A percentile compares a stretch with the other conserved stretches of the same genome.
phyloP scores from a whole-genome alignment of 2,113 vertebrate species.

The Cyanoramphus novaezelandiae region DNA sequence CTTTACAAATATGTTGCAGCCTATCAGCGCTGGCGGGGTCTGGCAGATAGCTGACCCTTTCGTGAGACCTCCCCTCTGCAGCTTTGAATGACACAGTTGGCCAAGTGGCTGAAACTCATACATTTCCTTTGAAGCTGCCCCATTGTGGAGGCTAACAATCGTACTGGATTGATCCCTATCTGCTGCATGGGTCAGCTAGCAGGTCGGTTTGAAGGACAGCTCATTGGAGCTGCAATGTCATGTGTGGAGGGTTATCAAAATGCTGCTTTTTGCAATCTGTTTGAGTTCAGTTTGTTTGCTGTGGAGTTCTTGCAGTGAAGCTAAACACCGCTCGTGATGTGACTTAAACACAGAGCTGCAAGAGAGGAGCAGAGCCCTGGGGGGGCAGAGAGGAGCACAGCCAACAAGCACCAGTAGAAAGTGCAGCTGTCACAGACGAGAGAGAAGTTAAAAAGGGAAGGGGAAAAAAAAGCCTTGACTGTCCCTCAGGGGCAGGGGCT shows the following conservation, averaged over 20 bases:
- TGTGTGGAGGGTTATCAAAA: background rate
- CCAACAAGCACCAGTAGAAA: conserved; percentile 55
- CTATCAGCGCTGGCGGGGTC: background rate
- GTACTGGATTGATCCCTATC: background rate
- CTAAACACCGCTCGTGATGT: background rate
- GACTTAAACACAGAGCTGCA: background rate
- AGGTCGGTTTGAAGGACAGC: background rate
- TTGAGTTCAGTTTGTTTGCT: background rate
- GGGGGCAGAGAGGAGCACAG: background rate
- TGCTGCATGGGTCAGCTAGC: background rate
- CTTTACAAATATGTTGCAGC: background rate
- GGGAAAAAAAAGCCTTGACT: conserved; percentile 9
- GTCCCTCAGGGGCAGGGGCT: conserved; percentile 66
- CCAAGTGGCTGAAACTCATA: background rate
- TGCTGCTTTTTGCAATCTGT: background rate
- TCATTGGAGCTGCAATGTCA: background rate
- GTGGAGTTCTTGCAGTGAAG: background rate
- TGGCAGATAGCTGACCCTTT: background rate
- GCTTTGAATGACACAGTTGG: background rate
- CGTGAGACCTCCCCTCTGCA: background rate
- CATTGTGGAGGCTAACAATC: background rate
- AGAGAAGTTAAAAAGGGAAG: conserved; percentile 58
- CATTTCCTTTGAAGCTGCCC: background rate
- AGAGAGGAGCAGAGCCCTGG: conserved; percentile 21
- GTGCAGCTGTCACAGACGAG: conserved; percentile 64